Conservation (phyloP, 2,113 vertebrate genomes). For the Xiphophorus hellerii region DNA sequence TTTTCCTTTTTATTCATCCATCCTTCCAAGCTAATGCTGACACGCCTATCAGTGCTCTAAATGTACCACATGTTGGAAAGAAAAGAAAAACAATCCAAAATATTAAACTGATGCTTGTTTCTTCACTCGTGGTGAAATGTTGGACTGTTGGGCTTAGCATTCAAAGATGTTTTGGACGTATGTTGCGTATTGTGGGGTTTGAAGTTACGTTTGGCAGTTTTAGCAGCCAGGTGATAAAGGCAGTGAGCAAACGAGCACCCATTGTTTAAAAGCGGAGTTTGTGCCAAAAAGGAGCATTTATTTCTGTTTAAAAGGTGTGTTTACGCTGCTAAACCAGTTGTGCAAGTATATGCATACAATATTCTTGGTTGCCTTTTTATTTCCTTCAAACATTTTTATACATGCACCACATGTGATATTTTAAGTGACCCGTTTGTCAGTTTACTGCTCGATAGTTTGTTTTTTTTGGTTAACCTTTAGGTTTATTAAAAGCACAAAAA, state of each 20-base stretch:
- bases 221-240: conserved; percentile 39
- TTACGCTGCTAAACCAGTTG: conserved; percentile 70
- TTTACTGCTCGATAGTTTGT: conserved; percentile 27
- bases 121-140: conserved; percentile 59
- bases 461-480: conserved; percentile 53
- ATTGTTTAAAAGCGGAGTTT: conserved; percentile 45
- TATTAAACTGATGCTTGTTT: conserved; percentile 67
- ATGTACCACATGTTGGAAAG: conserved; percentile 55
- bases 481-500: conserved; percentile 69
- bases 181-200: conserved; percentile 45
- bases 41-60: conserved; percentile 62
- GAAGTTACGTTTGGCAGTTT: conserved; percentile 44
- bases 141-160: conserved; percentile 45
- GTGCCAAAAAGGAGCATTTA: conserved; percentile 77
- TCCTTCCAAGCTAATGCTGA: conserved; percentile 63
- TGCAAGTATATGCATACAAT: conserved; percentile 58
- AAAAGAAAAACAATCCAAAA: conserved; percentile 37
- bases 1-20: conserved; percentile 49
- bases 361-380: conserved; percentile 26
- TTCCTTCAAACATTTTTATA: conserved; percentile 57
- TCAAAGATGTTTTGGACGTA: conserved; percentile 32
- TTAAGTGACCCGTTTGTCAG: conserved; percentile 48
- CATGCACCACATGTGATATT: conserved; percentile 56
- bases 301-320: conserved; percentile 62
- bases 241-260: conserved; percentile 54